These are phyloP conservation scores for Anthopleura xanthogrammica DNA, from an alignment of 92 coral and sea anemone species.

Conservation along the genomic window DNA sequence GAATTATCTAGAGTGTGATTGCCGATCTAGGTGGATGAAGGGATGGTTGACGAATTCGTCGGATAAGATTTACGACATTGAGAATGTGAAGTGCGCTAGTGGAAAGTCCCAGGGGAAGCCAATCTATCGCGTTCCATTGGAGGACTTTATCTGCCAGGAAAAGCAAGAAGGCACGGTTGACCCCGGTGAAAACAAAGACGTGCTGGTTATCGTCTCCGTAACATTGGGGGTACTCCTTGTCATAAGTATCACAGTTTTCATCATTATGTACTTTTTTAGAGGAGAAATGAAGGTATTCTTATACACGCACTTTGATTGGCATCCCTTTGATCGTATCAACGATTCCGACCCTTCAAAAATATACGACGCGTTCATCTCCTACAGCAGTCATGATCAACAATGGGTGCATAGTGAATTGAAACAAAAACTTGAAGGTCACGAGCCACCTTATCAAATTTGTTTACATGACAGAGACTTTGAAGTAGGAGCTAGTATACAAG, in stretches of 20 bases:
- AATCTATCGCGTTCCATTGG: slow-evolving; percentile 32
- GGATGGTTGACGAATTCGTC: slow-evolving; percentile 47
- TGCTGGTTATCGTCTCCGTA: background rate
- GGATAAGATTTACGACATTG: slow-evolving; percentile 25
- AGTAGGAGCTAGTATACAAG: slow-evolving; percentile 64
- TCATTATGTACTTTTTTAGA: slow-evolving; percentile 45
- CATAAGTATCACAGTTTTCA: slow-evolving; percentile 1
- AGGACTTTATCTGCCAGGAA: slow-evolving; percentile 56
- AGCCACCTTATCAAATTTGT: slow-evolving; percentile 73
- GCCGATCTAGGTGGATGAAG: slow-evolving; percentile 67
- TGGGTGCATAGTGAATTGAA: slow-evolving; percentile 68
- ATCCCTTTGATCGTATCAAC: slow-evolving; percentile 74
- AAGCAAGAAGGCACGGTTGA: background rate
- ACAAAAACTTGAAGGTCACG: slow-evolving; percentile 49
- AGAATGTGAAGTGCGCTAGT: slow-evolving; percentile 55
- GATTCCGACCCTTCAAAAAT: slow-evolving; percentile 69
- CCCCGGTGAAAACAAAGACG: background rate
- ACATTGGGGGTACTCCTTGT: slow-evolving; percentile 17
- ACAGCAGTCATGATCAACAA: slow-evolving; percentile 58
- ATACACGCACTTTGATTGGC: slow-evolving; percentile 75
- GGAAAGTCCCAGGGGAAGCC: slow-evolving; percentile 50
- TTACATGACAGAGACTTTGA: slow-evolving; percentile 79
- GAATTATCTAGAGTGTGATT: slow-evolving; percentile 71
- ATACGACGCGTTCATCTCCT: slow-evolving; percentile 82
- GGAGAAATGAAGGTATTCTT: slow-evolving; percentile 65